phyloP scores from a whole-genome alignment of 2,797 vertebrate species.

The Characodon lateralis region DNA sequence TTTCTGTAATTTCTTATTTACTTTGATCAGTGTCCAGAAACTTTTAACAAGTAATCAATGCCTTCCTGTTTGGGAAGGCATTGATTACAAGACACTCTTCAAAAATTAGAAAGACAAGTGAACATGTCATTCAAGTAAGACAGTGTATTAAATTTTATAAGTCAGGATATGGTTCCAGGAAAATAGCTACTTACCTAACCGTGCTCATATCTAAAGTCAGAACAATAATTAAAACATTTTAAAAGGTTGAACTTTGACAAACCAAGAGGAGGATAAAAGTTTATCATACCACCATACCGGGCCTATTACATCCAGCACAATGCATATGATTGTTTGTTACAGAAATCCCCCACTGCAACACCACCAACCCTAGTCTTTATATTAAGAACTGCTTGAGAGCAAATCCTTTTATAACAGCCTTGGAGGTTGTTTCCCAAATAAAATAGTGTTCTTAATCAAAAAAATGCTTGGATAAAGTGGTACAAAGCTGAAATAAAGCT shows the following conservation, averaged over 20 bases:
- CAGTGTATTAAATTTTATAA: neutral
- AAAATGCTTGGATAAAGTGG: neutral
- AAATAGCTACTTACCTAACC: neutral
- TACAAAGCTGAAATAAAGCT: conserved; percentile 20
- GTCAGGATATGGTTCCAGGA: neutral
- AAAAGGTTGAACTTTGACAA: neutral
- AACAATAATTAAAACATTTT: neutral
- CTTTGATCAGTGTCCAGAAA: neutral
- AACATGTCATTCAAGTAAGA: neutral
- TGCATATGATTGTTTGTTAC: neutral
- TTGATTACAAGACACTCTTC: neutral
- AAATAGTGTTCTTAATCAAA: neutral
- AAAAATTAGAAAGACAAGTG: neutral
- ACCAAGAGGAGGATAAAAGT: neutral
- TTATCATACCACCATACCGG: neutral
- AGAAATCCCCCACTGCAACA: neutral
- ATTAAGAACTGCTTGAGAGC: neutral
- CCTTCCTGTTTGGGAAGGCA: neutral
- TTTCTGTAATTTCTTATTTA: neutral
- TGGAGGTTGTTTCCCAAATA: neutral
- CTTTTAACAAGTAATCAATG: neutral
- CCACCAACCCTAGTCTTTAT: too few species aligned
- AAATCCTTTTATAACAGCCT: neutral
- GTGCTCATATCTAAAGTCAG: neutral
- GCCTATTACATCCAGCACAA: neutral